Conservation (phyloP, 2,888 invertebrate species). For the Melanchra persicariae region DNA sequence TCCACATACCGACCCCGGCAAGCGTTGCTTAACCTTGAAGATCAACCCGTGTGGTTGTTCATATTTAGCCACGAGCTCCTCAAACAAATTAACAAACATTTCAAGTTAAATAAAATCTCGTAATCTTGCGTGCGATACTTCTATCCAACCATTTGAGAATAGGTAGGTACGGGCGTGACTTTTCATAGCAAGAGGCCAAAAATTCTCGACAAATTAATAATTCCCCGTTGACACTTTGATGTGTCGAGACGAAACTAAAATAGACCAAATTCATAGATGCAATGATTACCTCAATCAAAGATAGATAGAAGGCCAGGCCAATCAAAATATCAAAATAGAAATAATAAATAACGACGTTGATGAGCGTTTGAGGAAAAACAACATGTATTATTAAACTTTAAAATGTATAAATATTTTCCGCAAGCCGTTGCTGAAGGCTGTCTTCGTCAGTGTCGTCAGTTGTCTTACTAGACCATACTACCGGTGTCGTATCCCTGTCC, state of each 20-base stretch:
- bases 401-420: neutral
- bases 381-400: conserved; percentile 11
- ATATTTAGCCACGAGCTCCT: too few species aligned
- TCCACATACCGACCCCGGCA: too few species aligned
- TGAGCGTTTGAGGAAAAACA: conserved; percentile 21
- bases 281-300: neutral
- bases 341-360: conserved; percentile 42
- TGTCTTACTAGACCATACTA: neutral
- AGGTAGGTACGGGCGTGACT: too few species aligned
- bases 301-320: conserved; percentile 17
- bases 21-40: too few species aligned
- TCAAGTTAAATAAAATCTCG: too few species aligned
- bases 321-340: conserved; percentile 21
- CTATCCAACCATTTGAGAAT: too few species aligned
- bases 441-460: neutral
- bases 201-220: neutral
- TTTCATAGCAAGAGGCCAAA: neutral
- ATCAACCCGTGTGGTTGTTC: too few species aligned
- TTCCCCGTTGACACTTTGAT: conserved; percentile 15
- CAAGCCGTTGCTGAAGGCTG: neutral
- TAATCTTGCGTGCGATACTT: too few species aligned
- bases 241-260: neutral
- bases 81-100: too few species aligned
- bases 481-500: neutral
- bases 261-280: conserved; percentile 23